Percentiles rank a stretch among this genome's conserved stretches.
phyloP scores from a whole-genome alignment of 53 echinoderm and acorn worm species.

The Glandiceps talaboti region DNA sequence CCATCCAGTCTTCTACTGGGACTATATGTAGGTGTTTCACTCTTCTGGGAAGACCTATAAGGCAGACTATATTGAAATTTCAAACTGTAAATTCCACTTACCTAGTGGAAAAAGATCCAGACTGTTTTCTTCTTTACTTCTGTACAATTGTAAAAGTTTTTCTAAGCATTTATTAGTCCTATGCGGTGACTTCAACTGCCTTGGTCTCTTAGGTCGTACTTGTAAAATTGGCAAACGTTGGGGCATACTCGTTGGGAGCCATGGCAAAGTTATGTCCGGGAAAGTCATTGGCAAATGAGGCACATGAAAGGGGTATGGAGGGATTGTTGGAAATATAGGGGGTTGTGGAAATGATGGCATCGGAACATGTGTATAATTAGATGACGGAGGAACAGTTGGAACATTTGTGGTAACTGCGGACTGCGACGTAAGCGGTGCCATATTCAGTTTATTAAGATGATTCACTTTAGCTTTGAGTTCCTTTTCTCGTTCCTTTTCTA shows the following conservation, averaged over 20 bases:
- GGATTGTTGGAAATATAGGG: neutral
- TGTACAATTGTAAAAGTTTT: constrained; percentile 45
- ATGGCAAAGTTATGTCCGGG: neutral
- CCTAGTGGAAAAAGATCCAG: constrained; percentile 85
- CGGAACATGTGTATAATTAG: neutral
- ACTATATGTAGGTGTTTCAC: no score
- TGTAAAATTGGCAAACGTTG: constrained; percentile 46
- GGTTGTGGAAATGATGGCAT: neutral
- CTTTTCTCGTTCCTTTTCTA: constrained; percentile 55
- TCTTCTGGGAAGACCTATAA: no score
- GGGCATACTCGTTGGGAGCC: constrained; percentile 15
- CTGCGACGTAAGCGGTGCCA: neutral
- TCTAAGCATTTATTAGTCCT: constrained; percentile 54
- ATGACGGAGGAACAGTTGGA: neutral
- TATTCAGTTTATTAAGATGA: neutral
- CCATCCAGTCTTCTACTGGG: no score
- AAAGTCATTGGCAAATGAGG: neutral
- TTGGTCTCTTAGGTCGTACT: constrained; percentile 48
- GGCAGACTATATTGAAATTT: no score
- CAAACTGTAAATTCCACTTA: no score
- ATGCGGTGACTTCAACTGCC: constrained; percentile 60
- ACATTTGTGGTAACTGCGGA: neutral
- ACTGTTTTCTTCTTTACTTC: constrained; percentile 55
- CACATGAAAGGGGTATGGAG: neutral
- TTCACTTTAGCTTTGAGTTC: constrained; percentile 41